Conservation (phyloP, 2,797 vertebrate genomes). For the Bradypodion pumilum region DNA sequence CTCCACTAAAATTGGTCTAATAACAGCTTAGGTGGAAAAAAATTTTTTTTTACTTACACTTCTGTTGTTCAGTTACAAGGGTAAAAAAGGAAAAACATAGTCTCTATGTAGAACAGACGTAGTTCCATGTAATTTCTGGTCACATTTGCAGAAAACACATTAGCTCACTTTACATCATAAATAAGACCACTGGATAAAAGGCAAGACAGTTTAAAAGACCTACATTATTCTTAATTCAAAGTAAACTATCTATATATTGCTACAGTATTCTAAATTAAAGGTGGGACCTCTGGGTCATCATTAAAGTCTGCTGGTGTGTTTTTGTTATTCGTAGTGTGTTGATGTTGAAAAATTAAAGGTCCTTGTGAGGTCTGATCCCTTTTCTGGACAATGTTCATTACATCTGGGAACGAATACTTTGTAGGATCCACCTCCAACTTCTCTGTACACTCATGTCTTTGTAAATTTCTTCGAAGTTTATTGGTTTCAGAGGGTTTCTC, state of each 20-base stretch:
- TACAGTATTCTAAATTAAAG: conserved; percentile 82
- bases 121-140: too few relatives aligned
- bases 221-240: too few relatives aligned
- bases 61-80: too few relatives aligned
- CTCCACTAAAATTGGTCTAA: too few relatives aligned
- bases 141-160: background rate
- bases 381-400: conserved; percentile 81
- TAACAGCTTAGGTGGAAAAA: too few relatives aligned
- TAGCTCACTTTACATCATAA: conserved; percentile 2
- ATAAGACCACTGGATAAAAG: background rate
- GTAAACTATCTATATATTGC: background rate
- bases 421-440: conserved; percentile 86
- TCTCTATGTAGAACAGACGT: too few relatives aligned
- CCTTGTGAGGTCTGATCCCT: conserved; percentile 54
- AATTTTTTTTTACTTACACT: too few relatives aligned
- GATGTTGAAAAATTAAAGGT: conserved; percentile 61
- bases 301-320: conserved; percentile 68
- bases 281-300: conserved; percentile 87
- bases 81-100: too few relatives aligned
- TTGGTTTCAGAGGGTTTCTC: conserved; percentile 32
- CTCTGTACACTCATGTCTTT: conserved; percentile 72
- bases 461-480: conserved; percentile 38
- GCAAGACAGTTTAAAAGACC: background rate
- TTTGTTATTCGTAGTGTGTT: background rate
- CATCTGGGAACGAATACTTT: conserved; percentile 74